Percentiles rank a stretch among this genome's conserved stretches.
phyloP scores from a whole-genome alignment of 2,797 vertebrate species.

The Hafferia zeledoni region DNA sequence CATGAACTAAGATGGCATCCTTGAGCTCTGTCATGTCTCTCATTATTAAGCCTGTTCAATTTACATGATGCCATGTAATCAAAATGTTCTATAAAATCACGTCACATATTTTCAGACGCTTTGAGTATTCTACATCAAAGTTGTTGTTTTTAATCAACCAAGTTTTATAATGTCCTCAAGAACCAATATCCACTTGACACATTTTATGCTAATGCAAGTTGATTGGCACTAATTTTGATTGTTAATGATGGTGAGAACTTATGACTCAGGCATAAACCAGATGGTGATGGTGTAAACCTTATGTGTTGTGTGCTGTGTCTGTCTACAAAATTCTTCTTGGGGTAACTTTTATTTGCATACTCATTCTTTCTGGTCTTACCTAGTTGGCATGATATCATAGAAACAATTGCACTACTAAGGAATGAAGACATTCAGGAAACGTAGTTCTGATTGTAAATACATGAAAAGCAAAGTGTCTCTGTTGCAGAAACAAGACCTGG shows the following conservation, averaged over 20 bases:
- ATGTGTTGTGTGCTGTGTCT: neutral
- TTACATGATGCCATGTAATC: neutral
- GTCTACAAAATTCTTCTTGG: neutral
- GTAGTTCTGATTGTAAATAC: neutral
- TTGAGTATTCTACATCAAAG: neutral
- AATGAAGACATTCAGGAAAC: neutral
- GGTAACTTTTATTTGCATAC: neutral
- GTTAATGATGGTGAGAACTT: neutral
- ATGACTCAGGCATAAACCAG: neutral
- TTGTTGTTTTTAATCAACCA: neutral
- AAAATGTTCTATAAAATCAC: neutral
- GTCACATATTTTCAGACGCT: neutral
- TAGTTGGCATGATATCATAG: neutral
- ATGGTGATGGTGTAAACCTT: neutral
- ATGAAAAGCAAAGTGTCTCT: neutral
- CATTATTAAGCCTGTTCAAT: neutral
- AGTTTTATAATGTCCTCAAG: neutral
- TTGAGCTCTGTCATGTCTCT: neutral
- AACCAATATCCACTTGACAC: neutral
- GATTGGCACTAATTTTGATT: neutral
- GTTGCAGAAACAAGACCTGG: neutral
- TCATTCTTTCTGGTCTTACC: neutral
- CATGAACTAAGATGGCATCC: neutral
- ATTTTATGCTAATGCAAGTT: neutral
- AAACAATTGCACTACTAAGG: accelerated